Percentiles rank a stretch among this genome's conserved stretches.
These are phyloP conservation scores for Seladonia tumulorum DNA, from an alignment of 2,888 invertebrate genomes.

Conservation along the genomic window DNA sequence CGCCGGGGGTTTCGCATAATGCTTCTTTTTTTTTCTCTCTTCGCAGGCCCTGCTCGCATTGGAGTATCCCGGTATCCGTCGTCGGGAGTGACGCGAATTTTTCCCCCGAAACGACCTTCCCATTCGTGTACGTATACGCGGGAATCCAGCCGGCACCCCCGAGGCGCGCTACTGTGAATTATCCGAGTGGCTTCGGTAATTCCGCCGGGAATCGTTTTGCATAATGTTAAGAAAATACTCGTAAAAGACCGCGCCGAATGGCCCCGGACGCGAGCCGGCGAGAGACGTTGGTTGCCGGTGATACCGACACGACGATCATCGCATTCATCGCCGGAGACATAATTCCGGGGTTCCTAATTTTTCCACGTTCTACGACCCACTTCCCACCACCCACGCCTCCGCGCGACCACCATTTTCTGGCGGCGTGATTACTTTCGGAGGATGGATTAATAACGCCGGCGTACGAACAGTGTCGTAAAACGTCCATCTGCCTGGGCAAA, in stretches of 20 bases:
- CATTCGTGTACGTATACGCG: slow-evolving; percentile 59
- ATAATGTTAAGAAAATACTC: slow-evolving; percentile 73
- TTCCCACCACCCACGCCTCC: too few relatives aligned
- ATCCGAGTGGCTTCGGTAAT: slow-evolving; percentile 69
- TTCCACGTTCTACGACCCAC: background rate
- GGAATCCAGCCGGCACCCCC: slow-evolving; percentile 63
- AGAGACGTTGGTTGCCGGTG: slow-evolving; percentile 21
- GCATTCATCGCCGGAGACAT: slow-evolving; percentile 18
- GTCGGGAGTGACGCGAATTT: slow-evolving; percentile 71
- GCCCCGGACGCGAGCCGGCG: background rate
- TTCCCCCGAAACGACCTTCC: slow-evolving; percentile 69
- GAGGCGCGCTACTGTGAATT: slow-evolving; percentile 69
- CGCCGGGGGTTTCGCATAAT: slow-evolving; percentile 68
- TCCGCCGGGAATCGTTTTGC: slow-evolving; percentile 73
- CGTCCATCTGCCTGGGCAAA: background rate
- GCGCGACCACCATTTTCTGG: background rate
- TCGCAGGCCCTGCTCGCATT: slow-evolving; percentile 32
- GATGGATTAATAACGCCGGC: background rate
- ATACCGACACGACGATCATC: slow-evolving; percentile 54
- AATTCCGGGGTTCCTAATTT: slow-evolving; percentile 12
- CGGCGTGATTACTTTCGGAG: background rate
- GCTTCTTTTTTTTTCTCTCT: slow-evolving; percentile 53
- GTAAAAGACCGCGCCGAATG: slow-evolving; percentile 58
- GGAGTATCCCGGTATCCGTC: slow-evolving; percentile 48
- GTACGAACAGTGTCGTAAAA: background rate